Base-by-base conservation (phyloP, 2,888 invertebrate species). In the Ormia ochracea region DNA sequence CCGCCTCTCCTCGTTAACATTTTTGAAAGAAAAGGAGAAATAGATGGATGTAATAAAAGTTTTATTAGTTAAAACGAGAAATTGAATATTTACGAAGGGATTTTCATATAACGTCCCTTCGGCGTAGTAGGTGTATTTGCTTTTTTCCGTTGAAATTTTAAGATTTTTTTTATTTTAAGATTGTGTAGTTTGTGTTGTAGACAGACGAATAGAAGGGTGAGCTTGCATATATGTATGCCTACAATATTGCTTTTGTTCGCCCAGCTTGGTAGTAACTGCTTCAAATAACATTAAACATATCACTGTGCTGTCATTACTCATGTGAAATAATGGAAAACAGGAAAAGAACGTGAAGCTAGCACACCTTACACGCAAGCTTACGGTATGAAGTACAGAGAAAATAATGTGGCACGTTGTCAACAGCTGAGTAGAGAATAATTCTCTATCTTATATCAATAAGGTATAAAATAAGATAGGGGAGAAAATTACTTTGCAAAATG, bases 261-360 rank as follows among this genome's bases (percentile, higher is more conserved):
- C 45, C 63, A 70, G 58, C 33, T 28, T 52, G 38, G 63, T 65
- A 77, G 77, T 78, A 79, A 79, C 68, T 70, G 56, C 56, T 56
- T 21, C 72, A 68, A 81, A 80, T 69, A 61, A 75, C 52, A 77
- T 79, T 76, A 56, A 28, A 28, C 68, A 54, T 59, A 66, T 70
- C 77, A 77, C 77, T 70, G 75, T 74, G 85, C 82, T 85, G 86
- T 86, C 86, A 86, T 84, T 86, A 86, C 86, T 85, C 86, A 86
- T 86, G 86, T 85, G 83, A 86, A 86, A 84, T 85, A 82, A 85
- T 84, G 84, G 82, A 45, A 48, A 65, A 31, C 14, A 38, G 12
- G 41, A 21, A 41, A 38, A 45, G 43, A 33, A 28, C 33, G 17
- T 7, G n/a, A 26, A 52, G 45, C 17, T 23, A 4, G 56, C 28